phyloP scores from a whole-genome alignment of 2,888 invertebrate species.

The Noctua pronuba region DNA sequence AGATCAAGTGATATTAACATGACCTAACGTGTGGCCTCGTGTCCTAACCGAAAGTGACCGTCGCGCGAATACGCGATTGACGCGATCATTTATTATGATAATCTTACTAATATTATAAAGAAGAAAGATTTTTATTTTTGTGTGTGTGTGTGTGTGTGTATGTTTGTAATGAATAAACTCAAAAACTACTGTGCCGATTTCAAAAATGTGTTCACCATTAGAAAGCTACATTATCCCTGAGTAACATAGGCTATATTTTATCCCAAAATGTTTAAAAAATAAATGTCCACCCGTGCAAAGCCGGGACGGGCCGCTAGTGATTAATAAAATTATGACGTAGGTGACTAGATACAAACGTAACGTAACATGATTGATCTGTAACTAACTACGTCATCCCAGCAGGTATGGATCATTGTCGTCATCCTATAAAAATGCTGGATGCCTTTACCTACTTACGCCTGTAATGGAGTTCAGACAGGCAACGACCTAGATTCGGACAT shows the following conservation, averaged over 20 bases:
- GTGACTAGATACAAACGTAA: not conserved
- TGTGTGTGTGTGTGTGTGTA: too few relatives aligned
- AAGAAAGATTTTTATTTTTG: too few relatives aligned
- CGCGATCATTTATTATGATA: not conserved
- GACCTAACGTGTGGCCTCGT: constrained; percentile 5
- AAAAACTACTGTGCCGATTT: too few relatives aligned
- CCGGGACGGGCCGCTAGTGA: not conserved
- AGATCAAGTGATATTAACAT: constrained; percentile 38
- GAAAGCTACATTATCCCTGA: too few relatives aligned
- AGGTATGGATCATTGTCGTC: not conserved
- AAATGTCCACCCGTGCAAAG: too few relatives aligned
- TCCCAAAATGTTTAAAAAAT: too few relatives aligned
- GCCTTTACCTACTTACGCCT: too few relatives aligned
- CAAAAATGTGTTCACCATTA: too few relatives aligned
- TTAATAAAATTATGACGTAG: not conserved
- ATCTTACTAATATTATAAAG: too few relatives aligned
- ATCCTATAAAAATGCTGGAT: not conserved
- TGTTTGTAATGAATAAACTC: too few relatives aligned
- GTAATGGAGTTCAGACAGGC: not conserved
- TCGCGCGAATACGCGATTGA: not conserved
- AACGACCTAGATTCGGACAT: not conserved
- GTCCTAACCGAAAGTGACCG: not conserved
- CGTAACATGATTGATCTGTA: not conserved
- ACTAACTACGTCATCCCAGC: not conserved
- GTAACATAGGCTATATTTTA: too few relatives aligned